Evolutionary conservation across 1,140 invertebrate species (phyloP), one percentile per base, ranked within the genome.

Genomic region (Leptoteleia sp.): DNA sequence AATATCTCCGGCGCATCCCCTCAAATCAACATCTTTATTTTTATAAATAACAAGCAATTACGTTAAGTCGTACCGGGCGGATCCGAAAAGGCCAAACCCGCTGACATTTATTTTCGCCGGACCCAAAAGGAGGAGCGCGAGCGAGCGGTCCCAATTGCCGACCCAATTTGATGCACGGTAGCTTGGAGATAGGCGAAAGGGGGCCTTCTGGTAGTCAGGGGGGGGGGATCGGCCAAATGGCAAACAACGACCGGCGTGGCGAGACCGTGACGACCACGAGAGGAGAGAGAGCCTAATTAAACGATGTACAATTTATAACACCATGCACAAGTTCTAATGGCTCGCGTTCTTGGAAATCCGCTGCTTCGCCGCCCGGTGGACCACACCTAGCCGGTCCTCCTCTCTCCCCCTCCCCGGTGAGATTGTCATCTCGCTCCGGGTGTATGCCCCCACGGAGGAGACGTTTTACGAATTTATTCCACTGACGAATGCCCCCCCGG

Each of bases 221-320:
- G 64, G 55, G 57, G 43, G 54, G 54, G 55, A 78, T 47, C 70
- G 81, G 79, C 81, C 86, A 86, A 88, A 88, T 87, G 85, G 85
- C 83, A 84, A 88, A 87, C 86, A 87, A 87, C 67, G 55, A 61
- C 83, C 72, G 82, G 81, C 76, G 59, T 59, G 81, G 76, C 73
- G 67, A 76, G 80, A 84, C 67, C 81, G 80, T 77, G 82, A 78
- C 76, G 62, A 80, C 72, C 71, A 79, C 29, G 72, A 76, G 65
- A 73, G 50, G 72, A 82, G 73, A 82, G 73, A 78, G 85, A 83
- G 84, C 87, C 88, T 89, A 89, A 89, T 89, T 89, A 89, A 89
- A 89, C 88, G 87, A 89, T 89, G 88, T 89, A 88, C 86, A 88
- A 89, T 89, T 89, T 89, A 89, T 89, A 89, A 89, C 88, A 89